These are phyloP conservation scores for Microchirus variegatus DNA, from an alignment of 2,797 vertebrate species.

Conservation along the genomic window DNA sequence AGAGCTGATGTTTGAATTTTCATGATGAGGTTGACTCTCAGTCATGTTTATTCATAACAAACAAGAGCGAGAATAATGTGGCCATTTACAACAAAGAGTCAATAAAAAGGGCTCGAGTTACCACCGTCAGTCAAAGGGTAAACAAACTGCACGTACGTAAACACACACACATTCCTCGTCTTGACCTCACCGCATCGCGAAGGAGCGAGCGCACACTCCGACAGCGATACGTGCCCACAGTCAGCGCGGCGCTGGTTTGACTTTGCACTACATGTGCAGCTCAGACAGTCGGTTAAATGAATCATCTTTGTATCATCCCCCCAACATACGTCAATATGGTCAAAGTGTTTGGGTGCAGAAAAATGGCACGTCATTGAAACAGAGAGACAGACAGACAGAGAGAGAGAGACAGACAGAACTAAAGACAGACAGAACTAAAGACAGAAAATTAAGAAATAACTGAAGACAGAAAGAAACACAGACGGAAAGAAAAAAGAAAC, in stretches of 20 bases:
- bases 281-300: conserved; percentile 37
- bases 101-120: conserved; percentile 40
- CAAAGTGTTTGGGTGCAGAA: neutral
- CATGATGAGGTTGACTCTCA: neutral
- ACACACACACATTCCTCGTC: conserved; percentile 32
- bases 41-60: conserved; percentile 20
- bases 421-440: neutral
- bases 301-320: conserved; percentile 44
- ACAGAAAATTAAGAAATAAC: no score
- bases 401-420: neutral
- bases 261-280: conserved; percentile 17
- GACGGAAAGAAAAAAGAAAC: neutral
- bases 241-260: conserved; percentile 23
- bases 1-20: conserved; percentile 6
- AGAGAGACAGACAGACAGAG: conserved; percentile 10
- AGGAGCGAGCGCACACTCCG: conserved; percentile 9
- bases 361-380: neutral
- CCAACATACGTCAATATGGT: conserved; percentile 49
- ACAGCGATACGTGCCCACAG: conserved; percentile 19
- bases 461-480: conserved; percentile 5
- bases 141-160: conserved; percentile 41
- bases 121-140: conserved; percentile 11
- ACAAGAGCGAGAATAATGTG: conserved; percentile 18
- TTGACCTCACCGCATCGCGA: conserved; percentile 22
- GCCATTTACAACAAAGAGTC: conserved; percentile 10